These are phyloP conservation scores for Pangasius macronema DNA, from an alignment of 2,797 vertebrate genomes.

Conservation along the genomic window DNA sequence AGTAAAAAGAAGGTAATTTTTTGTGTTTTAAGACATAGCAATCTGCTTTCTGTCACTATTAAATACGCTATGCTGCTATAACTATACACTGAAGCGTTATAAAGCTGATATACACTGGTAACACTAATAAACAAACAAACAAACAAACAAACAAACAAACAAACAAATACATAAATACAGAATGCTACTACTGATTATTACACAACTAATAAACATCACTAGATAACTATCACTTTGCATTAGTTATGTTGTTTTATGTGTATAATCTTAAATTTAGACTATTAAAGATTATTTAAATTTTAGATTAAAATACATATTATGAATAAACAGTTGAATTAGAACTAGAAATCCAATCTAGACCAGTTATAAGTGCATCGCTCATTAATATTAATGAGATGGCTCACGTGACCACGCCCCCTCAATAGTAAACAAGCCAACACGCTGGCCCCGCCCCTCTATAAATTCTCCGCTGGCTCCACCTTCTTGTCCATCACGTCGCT, in stretches of 20 bases:
- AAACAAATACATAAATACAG: background rate
- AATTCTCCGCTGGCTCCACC: background rate
- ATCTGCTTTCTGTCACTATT: background rate
- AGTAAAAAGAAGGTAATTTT: too few species aligned
- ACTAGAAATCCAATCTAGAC: background rate
- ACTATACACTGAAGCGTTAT: background rate
- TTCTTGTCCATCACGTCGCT: background rate
- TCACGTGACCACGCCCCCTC: background rate
- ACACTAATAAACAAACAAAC: background rate
- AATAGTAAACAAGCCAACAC: accelerated
- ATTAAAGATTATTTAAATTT: background rate
- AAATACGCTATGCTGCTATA: background rate
- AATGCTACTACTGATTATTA: background rate
- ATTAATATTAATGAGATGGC: conserved; percentile 6
- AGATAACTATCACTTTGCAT: background rate
- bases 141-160: too few species aligned
- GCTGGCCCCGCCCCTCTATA: background rate
- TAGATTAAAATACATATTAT: background rate
- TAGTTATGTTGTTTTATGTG: background rate
- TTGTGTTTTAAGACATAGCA: too few species aligned
- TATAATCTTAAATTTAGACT: too few species aligned
- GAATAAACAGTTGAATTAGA: background rate
- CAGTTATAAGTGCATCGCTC: background rate
- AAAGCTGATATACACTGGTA: background rate
- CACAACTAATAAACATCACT: background rate